Evolutionary conservation across 2,797 vertebrate species (phyloP), one percentile per base, ranked within the genome.

Genomic region (Varecia variegata): DNA sequence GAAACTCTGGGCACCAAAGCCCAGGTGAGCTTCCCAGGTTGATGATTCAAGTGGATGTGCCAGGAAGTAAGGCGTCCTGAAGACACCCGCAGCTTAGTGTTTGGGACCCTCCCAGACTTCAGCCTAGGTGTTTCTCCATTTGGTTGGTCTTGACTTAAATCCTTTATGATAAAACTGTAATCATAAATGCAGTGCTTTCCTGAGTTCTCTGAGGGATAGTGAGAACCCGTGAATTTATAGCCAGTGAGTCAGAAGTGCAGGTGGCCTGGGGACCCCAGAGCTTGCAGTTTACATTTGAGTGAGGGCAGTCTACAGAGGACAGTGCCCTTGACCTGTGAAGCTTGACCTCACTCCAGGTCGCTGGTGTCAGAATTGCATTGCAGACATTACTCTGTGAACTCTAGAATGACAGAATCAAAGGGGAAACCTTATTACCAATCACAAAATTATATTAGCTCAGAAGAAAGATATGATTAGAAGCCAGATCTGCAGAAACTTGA

Each of bases 401-500:
- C 89, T 45, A 67, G n/a, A 95, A 77, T 18, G 27, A 70, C 2
- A 35, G 27, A 62, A 12, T 50, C 68, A 54, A 67, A 86, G 45
- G 38, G 74, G 27, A 82, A 89, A 62, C 18, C 21, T 74, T 52
- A 81, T 11, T 32, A 88, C 30, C 15, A 83, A 65, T 67, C 45
- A 38, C n/a, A 27, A 35, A 56, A 87, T 14, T 7, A 3, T 45
- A 82, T 30, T 23, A 50, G 82, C 35, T 47, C 54, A 58, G 32
- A 45, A 30, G 40, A 67, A 90, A 94, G 5, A 25, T 2, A 14
- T 1, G 35, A 71, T 56, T 32, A 52, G 27, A 91, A 92, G 70
- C 50, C n/a, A 90, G 35, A 74, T 23, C 14, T 81, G 15, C n/a
- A 93, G 90, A 94, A 93, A 81, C 35, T 62, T 77, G 76, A 86